phyloP scores from a whole-genome alignment of 2,888 invertebrate genomes.

The Ferdinandea cuprea region DNA sequence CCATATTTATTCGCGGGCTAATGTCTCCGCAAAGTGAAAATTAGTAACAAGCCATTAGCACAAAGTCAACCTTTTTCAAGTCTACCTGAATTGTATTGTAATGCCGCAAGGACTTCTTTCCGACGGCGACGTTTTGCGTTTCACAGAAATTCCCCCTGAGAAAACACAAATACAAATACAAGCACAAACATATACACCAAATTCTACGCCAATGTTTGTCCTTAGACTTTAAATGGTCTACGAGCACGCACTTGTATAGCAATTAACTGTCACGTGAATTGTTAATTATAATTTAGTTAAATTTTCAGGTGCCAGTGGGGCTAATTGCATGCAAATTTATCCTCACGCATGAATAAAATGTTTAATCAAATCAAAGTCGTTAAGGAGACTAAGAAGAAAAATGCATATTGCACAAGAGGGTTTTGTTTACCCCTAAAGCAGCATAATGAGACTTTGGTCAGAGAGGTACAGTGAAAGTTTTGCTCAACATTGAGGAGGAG shows the following conservation, averaged over 20 bases:
- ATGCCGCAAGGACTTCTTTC: background rate
- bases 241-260: conserved; percentile 50
- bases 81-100: background rate
- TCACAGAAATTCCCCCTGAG: conserved; percentile 8
- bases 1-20: conserved; percentile 1
- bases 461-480: background rate
- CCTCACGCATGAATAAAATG: background rate
- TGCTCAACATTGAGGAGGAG: too few species aligned
- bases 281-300: conserved; percentile 50
- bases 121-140: background rate
- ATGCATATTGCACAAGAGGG: background rate
- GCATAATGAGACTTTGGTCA: background rate
- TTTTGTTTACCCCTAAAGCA: too few species aligned
- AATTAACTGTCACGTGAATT: conserved; percentile 61
- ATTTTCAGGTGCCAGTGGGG: background rate
- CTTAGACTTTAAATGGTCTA: conserved; percentile 29
- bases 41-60: conserved; percentile 34
- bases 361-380: background rate
- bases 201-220: background rate
- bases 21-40: conserved; percentile 24
- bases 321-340: conserved; percentile 36
- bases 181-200: too few species aligned
- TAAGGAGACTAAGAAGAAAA: background rate
- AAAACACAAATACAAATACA: too few species aligned
- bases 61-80: background rate